These are phyloP conservation scores for Sipunculus nudus DNA, from an alignment of 2,888 invertebrate species.

Conservation along the genomic window DNA sequence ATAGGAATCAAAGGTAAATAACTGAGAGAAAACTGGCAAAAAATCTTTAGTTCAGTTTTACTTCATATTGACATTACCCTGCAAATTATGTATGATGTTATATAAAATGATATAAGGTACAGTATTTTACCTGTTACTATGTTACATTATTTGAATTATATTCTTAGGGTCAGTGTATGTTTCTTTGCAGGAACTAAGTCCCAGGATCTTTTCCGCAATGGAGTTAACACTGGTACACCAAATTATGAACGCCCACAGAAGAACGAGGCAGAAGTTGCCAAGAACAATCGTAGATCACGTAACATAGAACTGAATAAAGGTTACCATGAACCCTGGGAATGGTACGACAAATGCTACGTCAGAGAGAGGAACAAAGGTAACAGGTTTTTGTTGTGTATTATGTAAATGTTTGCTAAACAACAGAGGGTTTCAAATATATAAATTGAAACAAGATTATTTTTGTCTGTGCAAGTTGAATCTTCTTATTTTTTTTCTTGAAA, in stretches of 20 bases:
- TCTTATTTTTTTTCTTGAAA: too few species aligned
- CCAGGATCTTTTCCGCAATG: conserved; percentile 52
- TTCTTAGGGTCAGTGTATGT: too few species aligned
- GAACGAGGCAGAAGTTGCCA: conserved; percentile 28
- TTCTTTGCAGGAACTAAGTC: conserved; percentile 15
- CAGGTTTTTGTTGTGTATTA: background rate
- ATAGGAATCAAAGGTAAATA: too few species aligned
- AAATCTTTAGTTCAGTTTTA: too few species aligned
- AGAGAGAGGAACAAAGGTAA: conserved; percentile 61
- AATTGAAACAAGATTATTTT: too few species aligned
- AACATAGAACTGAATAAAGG: conserved; percentile 47
- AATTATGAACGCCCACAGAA: conserved; percentile 43
- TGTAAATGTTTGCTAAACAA: background rate
- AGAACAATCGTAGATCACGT: conserved; percentile 40
- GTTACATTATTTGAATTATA: too few species aligned
- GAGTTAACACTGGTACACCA: conserved; percentile 51
- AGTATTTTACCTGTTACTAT: background rate
- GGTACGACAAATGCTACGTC: conserved; percentile 61
- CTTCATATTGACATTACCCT: background rate
- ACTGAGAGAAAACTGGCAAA: too few species aligned
- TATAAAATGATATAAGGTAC: background rate
- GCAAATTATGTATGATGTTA: background rate
- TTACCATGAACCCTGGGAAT: conserved; percentile 62
- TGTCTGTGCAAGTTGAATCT: too few species aligned
- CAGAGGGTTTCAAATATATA: too few species aligned